These are phyloP conservation scores for Conops quadrifasciatus DNA, from an alignment of 2,888 invertebrate species.

Conservation along the genomic window DNA sequence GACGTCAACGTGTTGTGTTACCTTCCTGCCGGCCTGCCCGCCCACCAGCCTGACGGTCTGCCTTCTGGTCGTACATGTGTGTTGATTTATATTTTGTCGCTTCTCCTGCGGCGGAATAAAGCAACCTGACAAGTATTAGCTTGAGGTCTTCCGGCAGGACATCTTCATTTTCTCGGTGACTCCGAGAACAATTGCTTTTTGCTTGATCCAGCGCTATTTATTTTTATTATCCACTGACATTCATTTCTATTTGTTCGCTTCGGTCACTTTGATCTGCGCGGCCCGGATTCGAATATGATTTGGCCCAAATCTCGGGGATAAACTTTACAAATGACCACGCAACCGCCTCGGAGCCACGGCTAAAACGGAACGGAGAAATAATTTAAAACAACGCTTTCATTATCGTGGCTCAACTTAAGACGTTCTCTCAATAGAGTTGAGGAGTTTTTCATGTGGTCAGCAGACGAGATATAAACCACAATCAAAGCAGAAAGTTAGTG, in stretches of 20 bases:
- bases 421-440: no score
- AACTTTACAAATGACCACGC: constrained; percentile 40
- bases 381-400: no score
- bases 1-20: neutral
- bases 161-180: neutral
- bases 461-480: no score
- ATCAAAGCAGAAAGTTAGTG: no score
- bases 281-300: constrained; percentile 34
- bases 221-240: constrained; percentile 64
- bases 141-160: neutral
- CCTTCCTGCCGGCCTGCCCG: neutral
- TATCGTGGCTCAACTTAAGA: no score
- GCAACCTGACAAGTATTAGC: neutral
- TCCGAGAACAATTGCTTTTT: neutral
- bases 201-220: constrained; percentile 55
- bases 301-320: constrained; percentile 39
- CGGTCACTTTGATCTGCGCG: constrained; percentile 47
- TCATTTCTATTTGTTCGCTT: constrained; percentile 61
- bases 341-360: neutral
- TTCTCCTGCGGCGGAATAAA: neutral
- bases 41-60: constrained; percentile 18
- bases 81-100: constrained; percentile 25
- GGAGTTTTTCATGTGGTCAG: no score
- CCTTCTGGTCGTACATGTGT: constrained; percentile 19
- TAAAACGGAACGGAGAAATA: no score